phyloP scores from a whole-genome alignment of 1,140 invertebrate genomes.

The Teleogryllus occipitalis region DNA sequence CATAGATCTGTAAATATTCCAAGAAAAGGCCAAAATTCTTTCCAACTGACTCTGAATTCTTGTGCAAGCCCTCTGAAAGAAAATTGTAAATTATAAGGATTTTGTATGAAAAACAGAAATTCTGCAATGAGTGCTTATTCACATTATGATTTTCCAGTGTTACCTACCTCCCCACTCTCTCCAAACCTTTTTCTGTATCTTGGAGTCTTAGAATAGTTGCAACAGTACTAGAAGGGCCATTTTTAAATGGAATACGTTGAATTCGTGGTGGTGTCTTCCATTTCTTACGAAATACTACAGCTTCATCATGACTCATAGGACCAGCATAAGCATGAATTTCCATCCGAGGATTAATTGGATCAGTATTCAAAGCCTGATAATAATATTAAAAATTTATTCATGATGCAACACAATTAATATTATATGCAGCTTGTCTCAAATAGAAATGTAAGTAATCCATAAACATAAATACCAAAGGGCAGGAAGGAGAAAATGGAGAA shows the following conservation, averaged over 20 bases:
- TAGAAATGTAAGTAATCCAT: neutral
- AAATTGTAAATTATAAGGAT: conserved; percentile 20
- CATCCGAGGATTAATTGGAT: conserved; percentile 55
- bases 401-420: neutral
- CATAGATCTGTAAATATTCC: conserved; percentile 68
- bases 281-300: conserved; percentile 59
- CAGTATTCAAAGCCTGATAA: conserved; percentile 48
- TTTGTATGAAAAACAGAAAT: neutral
- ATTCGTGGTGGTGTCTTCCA: conserved; percentile 71
- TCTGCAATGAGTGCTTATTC: neutral
- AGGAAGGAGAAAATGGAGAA: conserved; percentile 54
- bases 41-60: conserved; percentile 70
- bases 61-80: conserved; percentile 58
- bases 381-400: neutral
- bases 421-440: neutral
- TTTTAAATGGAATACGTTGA: conserved; percentile 25
- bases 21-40: conserved; percentile 85
- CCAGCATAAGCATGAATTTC: conserved; percentile 75
- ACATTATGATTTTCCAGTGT: neutral
- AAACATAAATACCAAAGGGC: conserved; percentile 48
- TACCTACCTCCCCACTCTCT: conserved; percentile 63
- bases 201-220: conserved; percentile 49
- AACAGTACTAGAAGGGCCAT: conserved; percentile 23
- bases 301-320: conserved; percentile 68
- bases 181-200: conserved; percentile 76